A percentile compares a stretch with the other conserved stretches of the same genome.
Conservation (phyloP, 2,797 vertebrate species). For the Characodon lateralis region DNA sequence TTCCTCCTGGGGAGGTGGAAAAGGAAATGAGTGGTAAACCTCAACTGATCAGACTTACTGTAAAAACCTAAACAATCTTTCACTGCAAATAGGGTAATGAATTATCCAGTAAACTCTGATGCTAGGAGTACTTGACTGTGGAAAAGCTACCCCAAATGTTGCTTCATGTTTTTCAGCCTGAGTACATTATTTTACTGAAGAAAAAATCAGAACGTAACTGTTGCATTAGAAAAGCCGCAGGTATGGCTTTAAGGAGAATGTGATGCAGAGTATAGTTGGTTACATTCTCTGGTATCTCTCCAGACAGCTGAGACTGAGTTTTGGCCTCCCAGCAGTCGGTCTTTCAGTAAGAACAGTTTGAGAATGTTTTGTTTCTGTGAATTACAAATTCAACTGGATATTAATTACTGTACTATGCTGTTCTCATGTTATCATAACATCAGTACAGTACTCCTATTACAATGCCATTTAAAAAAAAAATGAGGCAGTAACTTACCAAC, state of each 20-base stretch:
- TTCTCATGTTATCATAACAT: background rate
- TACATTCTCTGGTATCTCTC: background rate
- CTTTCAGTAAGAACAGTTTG: background rate
- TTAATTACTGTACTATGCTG: background rate
- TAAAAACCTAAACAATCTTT: background rate
- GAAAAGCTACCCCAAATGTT: background rate
- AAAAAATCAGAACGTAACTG: background rate
- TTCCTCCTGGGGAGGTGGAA: background rate
- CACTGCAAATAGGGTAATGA: background rate
- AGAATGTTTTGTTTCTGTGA: background rate
- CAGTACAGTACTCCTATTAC: background rate
- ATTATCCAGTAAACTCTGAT: background rate
- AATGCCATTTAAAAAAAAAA: background rate
- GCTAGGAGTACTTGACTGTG: background rate
- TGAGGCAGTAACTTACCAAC: no score
- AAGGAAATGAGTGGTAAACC: background rate
- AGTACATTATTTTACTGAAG: background rate
- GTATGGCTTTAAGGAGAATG: background rate
- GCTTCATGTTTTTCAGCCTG: background rate
- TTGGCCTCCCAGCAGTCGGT: background rate
- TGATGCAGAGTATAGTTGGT: background rate
- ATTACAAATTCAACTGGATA: background rate
- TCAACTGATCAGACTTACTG: background rate
- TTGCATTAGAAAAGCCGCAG: background rate
- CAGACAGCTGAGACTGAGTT: background rate